phyloP scores from a whole-genome alignment of 2,888 invertebrate species.

The Thysanoteuthis rhombus region DNA sequence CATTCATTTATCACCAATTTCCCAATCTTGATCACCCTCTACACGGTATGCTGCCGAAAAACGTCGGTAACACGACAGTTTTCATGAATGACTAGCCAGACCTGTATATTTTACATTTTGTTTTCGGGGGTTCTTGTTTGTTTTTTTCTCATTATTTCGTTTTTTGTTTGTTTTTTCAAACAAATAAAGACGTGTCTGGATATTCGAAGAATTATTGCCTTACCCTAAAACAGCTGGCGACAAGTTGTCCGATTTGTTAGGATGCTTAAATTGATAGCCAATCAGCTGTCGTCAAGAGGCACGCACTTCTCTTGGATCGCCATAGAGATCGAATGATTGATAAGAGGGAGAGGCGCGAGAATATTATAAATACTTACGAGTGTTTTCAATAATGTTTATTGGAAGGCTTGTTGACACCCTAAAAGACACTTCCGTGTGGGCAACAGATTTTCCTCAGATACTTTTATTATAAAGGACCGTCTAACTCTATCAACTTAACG shows the following conservation, averaged over 20 bases:
- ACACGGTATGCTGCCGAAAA: too few relatives aligned
- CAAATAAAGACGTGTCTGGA: background rate
- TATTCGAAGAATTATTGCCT: background rate
- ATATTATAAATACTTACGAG: background rate
- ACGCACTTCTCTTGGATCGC: background rate
- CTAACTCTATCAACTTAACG: too few relatives aligned
- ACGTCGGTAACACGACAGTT: too few relatives aligned
- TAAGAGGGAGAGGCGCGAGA: background rate
- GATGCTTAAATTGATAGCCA: background rate
- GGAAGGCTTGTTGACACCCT: background rate
- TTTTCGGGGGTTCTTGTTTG: too few relatives aligned
- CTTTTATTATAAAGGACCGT: background rate
- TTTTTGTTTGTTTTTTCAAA: background rate
- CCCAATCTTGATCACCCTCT: too few relatives aligned
- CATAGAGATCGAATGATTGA: background rate
- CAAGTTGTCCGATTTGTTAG: background rate
- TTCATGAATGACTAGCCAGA: too few relatives aligned
- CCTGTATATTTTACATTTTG: too few relatives aligned
- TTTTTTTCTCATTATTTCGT: background rate
- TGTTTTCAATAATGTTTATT: background rate
- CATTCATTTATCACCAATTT: too few relatives aligned
- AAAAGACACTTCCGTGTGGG: background rate
- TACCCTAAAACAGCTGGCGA: background rate
- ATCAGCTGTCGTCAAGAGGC: background rate
- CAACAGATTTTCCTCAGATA: background rate